Percentiles rank a stretch among this genome's conserved stretches.
phyloP scores from a whole-genome alignment of 2,113 vertebrate species.

The Zosterops borbonicus region DNA sequence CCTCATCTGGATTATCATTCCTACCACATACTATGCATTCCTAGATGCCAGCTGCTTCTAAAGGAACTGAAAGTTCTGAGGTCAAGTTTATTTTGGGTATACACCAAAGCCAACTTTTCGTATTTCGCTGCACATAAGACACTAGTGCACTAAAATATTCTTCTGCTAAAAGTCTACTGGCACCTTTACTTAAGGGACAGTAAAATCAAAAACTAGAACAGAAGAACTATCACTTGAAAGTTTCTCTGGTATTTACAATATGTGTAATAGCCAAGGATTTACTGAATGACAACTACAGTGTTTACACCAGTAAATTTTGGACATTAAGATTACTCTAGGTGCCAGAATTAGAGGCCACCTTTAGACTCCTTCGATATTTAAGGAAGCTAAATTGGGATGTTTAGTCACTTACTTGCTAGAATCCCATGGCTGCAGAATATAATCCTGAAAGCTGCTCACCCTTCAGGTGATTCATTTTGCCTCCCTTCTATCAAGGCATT shows the following conservation, averaged over 20 bases:
- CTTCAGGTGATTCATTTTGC: not conserved
- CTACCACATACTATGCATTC: not conserved
- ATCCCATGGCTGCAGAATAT: not conserved
- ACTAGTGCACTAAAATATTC: not conserved
- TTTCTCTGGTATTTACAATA: not conserved
- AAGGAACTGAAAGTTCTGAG: not conserved
- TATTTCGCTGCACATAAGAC: not conserved
- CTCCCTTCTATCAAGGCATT: not conserved
- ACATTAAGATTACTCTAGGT: not conserved
- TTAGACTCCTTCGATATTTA: not conserved
- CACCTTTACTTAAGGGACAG: not conserved
- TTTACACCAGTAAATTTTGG: not conserved
- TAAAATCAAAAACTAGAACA: not conserved
- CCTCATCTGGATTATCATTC: not conserved
- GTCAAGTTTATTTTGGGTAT: not conserved
- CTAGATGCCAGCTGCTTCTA: not conserved
- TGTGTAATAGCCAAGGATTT: not conserved
- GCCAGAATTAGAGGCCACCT: not conserved
- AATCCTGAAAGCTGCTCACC: not conserved
- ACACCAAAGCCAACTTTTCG: not conserved
- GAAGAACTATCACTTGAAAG: not conserved
- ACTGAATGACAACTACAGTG: not conserved
- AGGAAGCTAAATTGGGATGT: not conserved
- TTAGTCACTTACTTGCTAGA: not conserved
- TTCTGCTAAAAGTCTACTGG: not conserved